Evolutionary conservation across 2,797 vertebrate species (phyloP), one percentile per base, ranked within the genome.

Genomic region (Centroberyx gerrardi): DNA sequence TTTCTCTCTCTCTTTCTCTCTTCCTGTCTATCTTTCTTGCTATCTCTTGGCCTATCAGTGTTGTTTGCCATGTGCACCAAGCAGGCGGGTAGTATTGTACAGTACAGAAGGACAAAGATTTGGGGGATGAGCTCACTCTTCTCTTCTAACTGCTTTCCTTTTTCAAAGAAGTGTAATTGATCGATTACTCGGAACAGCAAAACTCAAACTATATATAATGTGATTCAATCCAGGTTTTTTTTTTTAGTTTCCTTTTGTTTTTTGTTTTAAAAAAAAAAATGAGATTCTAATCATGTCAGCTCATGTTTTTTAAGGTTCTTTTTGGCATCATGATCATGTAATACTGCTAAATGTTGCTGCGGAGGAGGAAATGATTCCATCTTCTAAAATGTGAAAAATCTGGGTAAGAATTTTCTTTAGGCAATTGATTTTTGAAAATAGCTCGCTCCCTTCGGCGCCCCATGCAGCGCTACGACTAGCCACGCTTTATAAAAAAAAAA

Each of bases 1-100:
- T 77, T 63, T 62, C 44, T 72, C 59, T 65, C 76, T 62, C 4
- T 55, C 66, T 74, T 49, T 68, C 44, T 76, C n/a, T 80, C 53
- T 82, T 60, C 85, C 52, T 82, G 0, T 85, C 48, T 83, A n/a
- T 89, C 83, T 80, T 8, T 86, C 83, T 55, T 75, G 52, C 85
- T 86, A 46, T 89, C 87, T 90, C 91, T 91, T 80, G 69, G 93
- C 93, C 94, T 92, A 89, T 93, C 94, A 95, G 95, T 95, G 95
- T 95, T 95, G 91, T 94, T 94, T 91, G 93, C 92, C 88, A 85
- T 81, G 89, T 83, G 92, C 91, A 86, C 82, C 87, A 72, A 92
- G 90, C 93, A 91, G 91, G 88, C 85, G 86, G 92, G 90, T 92
- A 86, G 91, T 94, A 87, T 94, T 95, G 94, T 95, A 94, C 93